phyloP scores from a whole-genome alignment of 2,888 invertebrate genomes.

The Ganaspis brasiliensis region DNA sequence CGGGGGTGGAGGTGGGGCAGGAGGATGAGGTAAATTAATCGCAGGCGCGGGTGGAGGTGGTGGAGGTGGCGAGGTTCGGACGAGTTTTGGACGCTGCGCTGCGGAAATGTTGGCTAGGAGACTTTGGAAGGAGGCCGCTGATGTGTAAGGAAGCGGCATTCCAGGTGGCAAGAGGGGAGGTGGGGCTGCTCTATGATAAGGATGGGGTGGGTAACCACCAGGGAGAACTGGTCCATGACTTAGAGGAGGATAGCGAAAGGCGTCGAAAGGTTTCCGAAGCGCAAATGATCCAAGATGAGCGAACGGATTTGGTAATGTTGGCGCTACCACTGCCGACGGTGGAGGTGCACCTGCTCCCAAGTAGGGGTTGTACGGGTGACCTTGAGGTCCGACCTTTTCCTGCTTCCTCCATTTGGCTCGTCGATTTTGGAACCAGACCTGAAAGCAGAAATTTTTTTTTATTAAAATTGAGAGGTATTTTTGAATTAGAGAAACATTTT shows the following conservation, averaged over 20 bases:
- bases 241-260: constrained; percentile 87
- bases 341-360: constrained; percentile 85
- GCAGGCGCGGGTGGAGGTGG: constrained; percentile 77
- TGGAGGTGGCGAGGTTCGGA: constrained; percentile 78
- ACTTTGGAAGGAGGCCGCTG: constrained; percentile 90
- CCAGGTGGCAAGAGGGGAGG: constrained; percentile 85
- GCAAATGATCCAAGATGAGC: constrained; percentile 88
- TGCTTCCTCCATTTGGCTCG: constrained; percentile 96
- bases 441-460: constrained; percentile 77
- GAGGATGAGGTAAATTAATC: constrained; percentile 78
- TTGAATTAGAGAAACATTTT: no score
- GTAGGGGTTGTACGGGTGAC: constrained; percentile 94
- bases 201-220: constrained; percentile 83
- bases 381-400: constrained; percentile 95
- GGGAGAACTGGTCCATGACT: constrained; percentile 82
- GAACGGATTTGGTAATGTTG: constrained; percentile 91
- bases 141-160: constrained; percentile 82
- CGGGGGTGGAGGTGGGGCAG: constrained; percentile 61
- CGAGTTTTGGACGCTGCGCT: constrained; percentile 82
- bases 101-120: constrained; percentile 90
- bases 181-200: constrained; percentile 84
- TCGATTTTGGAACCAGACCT: constrained; percentile 97
- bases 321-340: constrained; percentile 86
- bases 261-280: constrained; percentile 83
- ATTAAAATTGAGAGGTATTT: no score